These are phyloP conservation scores for Tetragnatha versicolor DNA, from an alignment of 1,140 invertebrate species.

Conservation along the genomic window DNA sequence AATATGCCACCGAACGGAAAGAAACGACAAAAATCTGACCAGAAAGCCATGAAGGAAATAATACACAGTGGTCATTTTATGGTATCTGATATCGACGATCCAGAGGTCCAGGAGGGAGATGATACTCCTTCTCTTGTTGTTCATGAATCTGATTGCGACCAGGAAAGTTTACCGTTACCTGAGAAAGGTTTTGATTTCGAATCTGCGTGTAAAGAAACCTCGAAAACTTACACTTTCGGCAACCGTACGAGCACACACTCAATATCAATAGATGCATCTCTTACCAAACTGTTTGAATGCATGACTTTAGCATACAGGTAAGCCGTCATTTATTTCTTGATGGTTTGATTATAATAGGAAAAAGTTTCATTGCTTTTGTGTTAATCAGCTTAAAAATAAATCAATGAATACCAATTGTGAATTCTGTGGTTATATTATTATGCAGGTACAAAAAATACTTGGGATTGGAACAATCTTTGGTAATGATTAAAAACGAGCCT, in stretches of 20 bases:
- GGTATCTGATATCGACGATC: slow-evolving; percentile 92
- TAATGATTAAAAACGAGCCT: too few species aligned
- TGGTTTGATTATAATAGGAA: neutral
- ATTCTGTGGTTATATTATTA: too few species aligned
- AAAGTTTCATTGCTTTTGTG: neutral
- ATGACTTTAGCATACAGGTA: slow-evolving; percentile 97
- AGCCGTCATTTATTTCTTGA: slow-evolving; percentile 48
- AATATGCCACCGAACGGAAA: slow-evolving; percentile 35
- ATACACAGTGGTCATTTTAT: slow-evolving; percentile 99
- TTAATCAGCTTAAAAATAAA: too few species aligned
- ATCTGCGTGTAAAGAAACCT: slow-evolving; percentile 66
- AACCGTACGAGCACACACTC: slow-evolving; percentile 64
- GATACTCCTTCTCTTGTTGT: slow-evolving; percentile 77
- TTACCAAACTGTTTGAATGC: slow-evolving; percentile 94
- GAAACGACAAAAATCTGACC: slow-evolving; percentile 41
- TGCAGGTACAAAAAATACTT: too few species aligned
- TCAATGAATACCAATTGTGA: too few species aligned
- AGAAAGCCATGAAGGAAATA: slow-evolving; percentile 68
- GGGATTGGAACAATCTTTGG: too few species aligned
- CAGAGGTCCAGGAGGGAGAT: slow-evolving; percentile 87
- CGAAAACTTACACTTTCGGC: slow-evolving; percentile 65
- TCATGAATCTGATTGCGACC: slow-evolving; percentile 60
- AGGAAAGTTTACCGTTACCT: slow-evolving; percentile 57
- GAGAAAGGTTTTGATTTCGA: slow-evolving; percentile 62
- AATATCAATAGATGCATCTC: slow-evolving; percentile 88